phyloP scores from a whole-genome alignment of 1,140 invertebrate species.

The Trialeurodes vaporariorum region DNA sequence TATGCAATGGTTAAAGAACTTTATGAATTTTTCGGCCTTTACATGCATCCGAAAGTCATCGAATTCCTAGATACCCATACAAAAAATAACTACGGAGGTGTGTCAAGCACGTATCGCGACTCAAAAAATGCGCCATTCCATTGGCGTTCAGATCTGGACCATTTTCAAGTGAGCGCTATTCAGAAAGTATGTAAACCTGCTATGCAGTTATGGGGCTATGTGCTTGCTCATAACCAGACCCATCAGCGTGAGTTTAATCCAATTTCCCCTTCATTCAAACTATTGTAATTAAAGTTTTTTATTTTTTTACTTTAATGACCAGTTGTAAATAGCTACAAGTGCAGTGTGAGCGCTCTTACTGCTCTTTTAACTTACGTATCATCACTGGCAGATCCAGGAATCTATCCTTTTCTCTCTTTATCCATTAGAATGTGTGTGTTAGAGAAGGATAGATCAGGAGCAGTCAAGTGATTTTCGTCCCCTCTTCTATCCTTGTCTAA shows the following conservation, averaged over 20 bases:
- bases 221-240: conserved; percentile 37
- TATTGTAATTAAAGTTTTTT: neutral
- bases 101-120: conserved; percentile 70
- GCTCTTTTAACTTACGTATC: too few relatives aligned
- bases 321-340: too few relatives aligned
- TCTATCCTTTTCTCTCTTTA: too few relatives aligned
- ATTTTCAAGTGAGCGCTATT: conserved; percentile 53
- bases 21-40: conserved; percentile 61
- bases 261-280: conserved; percentile 22
- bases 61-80: conserved; percentile 70
- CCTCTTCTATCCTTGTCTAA: too few relatives aligned
- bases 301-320: neutral
- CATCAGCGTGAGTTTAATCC: conserved; percentile 45
- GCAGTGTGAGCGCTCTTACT: too few relatives aligned
- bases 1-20: conserved; percentile 55
- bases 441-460: too few relatives aligned
- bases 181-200: conserved; percentile 52
- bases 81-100: conserved; percentile 59
- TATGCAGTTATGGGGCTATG: conserved; percentile 72
- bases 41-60: conserved; percentile 53
- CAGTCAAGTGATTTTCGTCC: too few relatives aligned
- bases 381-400: too few relatives aligned
- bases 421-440: too few relatives aligned
- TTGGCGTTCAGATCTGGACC: conserved; percentile 60
- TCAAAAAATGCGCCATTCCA: conserved; percentile 71